Conservation (phyloP, 2,797 vertebrate genomes). For the Salmo trutta region DNA sequence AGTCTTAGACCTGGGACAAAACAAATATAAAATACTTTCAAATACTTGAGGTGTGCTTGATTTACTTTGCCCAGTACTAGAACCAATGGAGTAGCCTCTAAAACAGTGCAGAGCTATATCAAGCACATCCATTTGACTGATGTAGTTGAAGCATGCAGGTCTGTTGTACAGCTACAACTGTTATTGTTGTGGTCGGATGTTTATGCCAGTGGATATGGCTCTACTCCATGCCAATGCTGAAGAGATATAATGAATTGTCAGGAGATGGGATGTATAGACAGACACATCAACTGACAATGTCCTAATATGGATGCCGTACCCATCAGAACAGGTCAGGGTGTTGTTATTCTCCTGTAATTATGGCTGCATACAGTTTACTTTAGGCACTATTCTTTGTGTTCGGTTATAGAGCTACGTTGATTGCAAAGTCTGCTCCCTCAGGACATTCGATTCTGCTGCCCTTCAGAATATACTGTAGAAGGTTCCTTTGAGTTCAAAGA, state of each 20-base stretch:
- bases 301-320: not conserved
- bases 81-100: not conserved
- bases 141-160: not conserved
- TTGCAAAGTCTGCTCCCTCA: slow-evolving; percentile 22
- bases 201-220: not conserved
- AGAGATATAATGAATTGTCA: not conserved
- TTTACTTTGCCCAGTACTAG: not conserved
- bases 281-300: not conserved
- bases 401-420: not conserved
- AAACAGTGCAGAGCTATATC: not conserved
- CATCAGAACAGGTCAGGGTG: slow-evolving; percentile 23
- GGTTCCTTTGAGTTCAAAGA: slow-evolving; percentile 44
- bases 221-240: not conserved
- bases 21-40: not conserved
- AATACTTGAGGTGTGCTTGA: not conserved
- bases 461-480: slow-evolving; percentile 35
- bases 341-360: slow-evolving; percentile 49
- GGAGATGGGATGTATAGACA: not conserved
- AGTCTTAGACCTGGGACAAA: not conserved
- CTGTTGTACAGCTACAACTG: not conserved
- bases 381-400: not conserved
- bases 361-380: not conserved
- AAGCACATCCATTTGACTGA: no score
- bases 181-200: not conserved
- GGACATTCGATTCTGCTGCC: slow-evolving; percentile 24